Conservation (phyloP, 2,113 vertebrate species). For the Nothocercus julius region DNA sequence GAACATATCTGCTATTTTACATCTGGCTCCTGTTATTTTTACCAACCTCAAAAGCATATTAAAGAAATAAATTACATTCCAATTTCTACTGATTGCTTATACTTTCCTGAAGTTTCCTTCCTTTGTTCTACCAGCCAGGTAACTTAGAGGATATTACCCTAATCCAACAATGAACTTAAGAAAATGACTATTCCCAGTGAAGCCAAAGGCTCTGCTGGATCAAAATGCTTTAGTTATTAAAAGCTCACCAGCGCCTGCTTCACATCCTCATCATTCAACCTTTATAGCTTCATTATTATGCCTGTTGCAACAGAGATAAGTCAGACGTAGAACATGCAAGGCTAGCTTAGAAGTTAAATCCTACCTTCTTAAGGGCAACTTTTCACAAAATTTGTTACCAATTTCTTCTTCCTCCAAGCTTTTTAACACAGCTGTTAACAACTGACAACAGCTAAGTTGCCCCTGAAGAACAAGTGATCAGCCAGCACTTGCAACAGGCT, state of each 20-base stretch:
- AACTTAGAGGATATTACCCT: neutral
- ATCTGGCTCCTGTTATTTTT: slow-evolving; percentile 58
- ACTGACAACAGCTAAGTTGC: neutral
- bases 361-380: neutral
- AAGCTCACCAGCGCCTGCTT: slow-evolving; percentile 6
- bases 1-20: slow-evolving; percentile 21
- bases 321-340: accelerated
- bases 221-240: slow-evolving; percentile 25
- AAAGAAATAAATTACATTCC: neutral
- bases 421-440: neutral
- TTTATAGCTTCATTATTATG: neutral
- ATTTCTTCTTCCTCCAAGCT: neutral
- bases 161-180: neutral
- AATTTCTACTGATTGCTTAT: slow-evolving; percentile 7
- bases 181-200: neutral
- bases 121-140: slow-evolving; percentile 27
- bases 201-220: slow-evolving; percentile 13
- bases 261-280: neutral
- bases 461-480: accelerated
- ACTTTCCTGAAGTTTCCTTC: neutral
- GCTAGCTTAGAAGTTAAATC: neutral
- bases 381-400: neutral
- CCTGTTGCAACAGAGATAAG: neutral
- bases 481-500: neutral
- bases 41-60: slow-evolving; percentile 28